Base-by-base conservation (phyloP, 1,140 invertebrate species). In the Hyles vespertilio region DNA sequence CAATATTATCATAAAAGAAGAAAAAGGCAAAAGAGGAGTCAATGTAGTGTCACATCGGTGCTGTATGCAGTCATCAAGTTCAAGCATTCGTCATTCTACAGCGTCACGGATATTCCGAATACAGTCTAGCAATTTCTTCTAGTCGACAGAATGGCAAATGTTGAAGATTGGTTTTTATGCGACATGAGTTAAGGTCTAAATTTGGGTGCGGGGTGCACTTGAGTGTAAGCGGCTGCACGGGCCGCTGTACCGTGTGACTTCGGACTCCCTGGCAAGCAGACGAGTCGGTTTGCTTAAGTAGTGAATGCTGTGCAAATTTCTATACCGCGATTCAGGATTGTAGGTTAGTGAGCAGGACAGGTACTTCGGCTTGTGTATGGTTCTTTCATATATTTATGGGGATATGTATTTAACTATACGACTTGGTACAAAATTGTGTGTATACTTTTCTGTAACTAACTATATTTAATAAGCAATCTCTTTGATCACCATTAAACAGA, bases 61-160 rank as follows among this genome's bases (percentile, higher is more conserved):
- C 79, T 77, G 79, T 73, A 59, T 64, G 74, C 77, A 73, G 63
- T 74, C 65, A 63, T 62, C 60, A 69, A 70, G 77, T 82, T 74
- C 81, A 84, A 84, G 79, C 69, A 84, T 84, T 84, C 79, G 81
- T 82, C 81, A 84, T 82, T 82, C 81, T 75, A 62, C 47, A 57
- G 65, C 53, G 74, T 82, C 76, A 64, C 59, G 62, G 77, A 68
- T 72, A 72, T 76, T 69, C 70, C 68, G 58, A 77, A 74, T 79
- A 82, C 74, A 73, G 71, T 77, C 79, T 77, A 81, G 79, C 72
- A 72, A 80, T 80, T 84, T 70, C 61, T 67, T 79, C 77, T 82
- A 81, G 81, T 79, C 72, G 76, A 81, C 77, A 76, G 81, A 84
- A 84, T 84, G 78, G 81, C 78, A 84, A 84, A 84, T 79, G 69